Evolutionary conservation across 2,797 vertebrate species (phyloP).

Genomic region (Micropoecilia bifurca): DNA sequence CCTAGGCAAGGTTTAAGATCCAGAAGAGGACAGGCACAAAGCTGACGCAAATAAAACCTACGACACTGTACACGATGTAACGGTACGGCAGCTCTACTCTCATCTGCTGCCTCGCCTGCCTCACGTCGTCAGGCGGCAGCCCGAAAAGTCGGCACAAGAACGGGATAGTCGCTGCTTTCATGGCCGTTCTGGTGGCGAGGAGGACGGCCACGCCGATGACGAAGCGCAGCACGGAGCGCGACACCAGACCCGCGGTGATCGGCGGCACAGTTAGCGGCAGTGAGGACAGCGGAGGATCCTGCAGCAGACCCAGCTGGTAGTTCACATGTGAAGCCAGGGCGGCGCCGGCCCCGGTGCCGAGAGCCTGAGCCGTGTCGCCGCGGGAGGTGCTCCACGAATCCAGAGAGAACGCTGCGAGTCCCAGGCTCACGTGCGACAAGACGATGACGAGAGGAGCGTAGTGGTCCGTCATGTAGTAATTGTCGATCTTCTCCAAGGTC

Average conservation of each 20-base stretch:
- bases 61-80: conserved; percentile 91
- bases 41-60: conserved; percentile 91
- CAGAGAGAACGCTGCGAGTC: conserved; percentile 93
- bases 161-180: conserved; percentile 92
- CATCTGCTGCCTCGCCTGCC: conserved; percentile 89
- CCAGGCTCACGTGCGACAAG: conserved; percentile 88
- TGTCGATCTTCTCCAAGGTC: conserved; percentile 89
- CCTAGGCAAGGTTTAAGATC: conserved; percentile 86
- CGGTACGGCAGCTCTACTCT: conserved; percentile 94
- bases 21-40: conserved; percentile 88
- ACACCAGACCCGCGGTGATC: conserved; percentile 77
- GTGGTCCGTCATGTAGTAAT: conserved; percentile 89
- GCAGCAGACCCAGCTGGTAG: conserved; percentile 83
- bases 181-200: conserved; percentile 82
- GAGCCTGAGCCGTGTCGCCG: conserved; percentile 93
- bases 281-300: conserved; percentile 80
- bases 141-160: conserved; percentile 87
- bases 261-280: conserved; percentile 86
- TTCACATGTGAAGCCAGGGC: conserved; percentile 88
- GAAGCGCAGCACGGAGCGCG: conserved; percentile 85
- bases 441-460: conserved; percentile 88
- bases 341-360: conserved; percentile 91
- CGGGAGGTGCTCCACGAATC: conserved; percentile 98
- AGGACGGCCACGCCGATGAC: conserved; percentile 86
- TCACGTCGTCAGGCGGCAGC: conserved; percentile 83